Conservation (phyloP, 2,113 vertebrate genomes). For the Felis chaus region DNA sequence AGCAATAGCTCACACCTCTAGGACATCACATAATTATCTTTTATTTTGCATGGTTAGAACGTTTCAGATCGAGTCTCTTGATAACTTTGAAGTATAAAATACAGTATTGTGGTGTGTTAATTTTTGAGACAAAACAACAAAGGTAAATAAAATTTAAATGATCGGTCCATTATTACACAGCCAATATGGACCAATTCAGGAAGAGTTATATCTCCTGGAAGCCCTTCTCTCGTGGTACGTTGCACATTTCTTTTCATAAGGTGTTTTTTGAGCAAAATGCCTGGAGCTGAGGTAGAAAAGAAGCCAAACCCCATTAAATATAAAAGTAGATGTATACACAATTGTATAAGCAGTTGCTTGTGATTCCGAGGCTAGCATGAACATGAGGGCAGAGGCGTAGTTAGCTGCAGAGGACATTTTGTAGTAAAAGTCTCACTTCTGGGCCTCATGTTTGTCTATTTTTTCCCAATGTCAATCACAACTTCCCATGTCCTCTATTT, state of each 20-base stretch:
- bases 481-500: not conserved
- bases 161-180: not conserved
- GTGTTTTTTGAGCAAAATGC: not conserved
- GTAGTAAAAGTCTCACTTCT: not conserved
- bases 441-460: not conserved
- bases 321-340: not conserved
- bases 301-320: not conserved
- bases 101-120: not conserved
- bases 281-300: not conserved
- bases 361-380: not conserved
- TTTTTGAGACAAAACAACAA: not conserved
- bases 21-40: not conserved
- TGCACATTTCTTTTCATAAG: not conserved
- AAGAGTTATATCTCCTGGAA: not conserved
- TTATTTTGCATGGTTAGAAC: not conserved
- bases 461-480: not conserved
- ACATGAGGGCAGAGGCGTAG: not conserved
- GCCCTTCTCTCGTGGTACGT: not conserved
- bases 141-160: not conserved
- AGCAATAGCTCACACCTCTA: too few species aligned
- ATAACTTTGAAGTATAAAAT: not conserved
- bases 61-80: not conserved
- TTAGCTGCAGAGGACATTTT: not conserved
- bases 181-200: not conserved
- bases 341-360: not conserved